phyloP scores from a whole-genome alignment of 2,113 vertebrate genomes.

The Dendropsophus ebraccatus region DNA sequence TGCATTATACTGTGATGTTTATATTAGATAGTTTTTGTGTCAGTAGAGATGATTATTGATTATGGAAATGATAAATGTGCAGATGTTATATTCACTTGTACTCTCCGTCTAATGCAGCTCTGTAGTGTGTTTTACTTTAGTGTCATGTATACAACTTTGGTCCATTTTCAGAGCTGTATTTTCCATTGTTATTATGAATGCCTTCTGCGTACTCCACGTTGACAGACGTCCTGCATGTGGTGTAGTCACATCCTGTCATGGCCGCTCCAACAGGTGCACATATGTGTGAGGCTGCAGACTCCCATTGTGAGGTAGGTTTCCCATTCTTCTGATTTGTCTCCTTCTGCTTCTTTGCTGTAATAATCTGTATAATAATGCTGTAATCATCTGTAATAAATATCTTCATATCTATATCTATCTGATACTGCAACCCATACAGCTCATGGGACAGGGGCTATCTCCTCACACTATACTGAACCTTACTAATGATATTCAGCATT shows the following conservation, averaged over 20 bases:
- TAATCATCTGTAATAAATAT: neutral
- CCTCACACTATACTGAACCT: no score
- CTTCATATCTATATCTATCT: neutral
- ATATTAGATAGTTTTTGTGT: no score
- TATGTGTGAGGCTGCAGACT: neutral
- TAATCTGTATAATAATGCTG: no score
- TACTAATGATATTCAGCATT: no score
- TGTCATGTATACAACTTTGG: neutral
- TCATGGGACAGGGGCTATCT: no score
- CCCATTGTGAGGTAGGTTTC: constrained; percentile 4
- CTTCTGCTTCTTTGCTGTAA: neutral
- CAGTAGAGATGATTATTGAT: no score
- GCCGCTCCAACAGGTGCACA: constrained; percentile 12
- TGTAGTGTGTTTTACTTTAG: no score
- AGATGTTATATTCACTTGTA: no score
- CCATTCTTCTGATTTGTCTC: neutral
- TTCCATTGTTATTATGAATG: neutral
- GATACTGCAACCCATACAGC: no score
- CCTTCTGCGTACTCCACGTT: constrained; percentile 5
- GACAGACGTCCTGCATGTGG: neutral
- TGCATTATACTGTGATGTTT: no score
- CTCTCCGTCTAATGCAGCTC: no score
- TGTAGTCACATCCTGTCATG: constrained; percentile 36
- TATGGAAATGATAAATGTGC: no score
- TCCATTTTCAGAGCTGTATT: neutral